Conservation (phyloP, 2,113 vertebrate genomes). For the Tetrax tetrax region DNA sequence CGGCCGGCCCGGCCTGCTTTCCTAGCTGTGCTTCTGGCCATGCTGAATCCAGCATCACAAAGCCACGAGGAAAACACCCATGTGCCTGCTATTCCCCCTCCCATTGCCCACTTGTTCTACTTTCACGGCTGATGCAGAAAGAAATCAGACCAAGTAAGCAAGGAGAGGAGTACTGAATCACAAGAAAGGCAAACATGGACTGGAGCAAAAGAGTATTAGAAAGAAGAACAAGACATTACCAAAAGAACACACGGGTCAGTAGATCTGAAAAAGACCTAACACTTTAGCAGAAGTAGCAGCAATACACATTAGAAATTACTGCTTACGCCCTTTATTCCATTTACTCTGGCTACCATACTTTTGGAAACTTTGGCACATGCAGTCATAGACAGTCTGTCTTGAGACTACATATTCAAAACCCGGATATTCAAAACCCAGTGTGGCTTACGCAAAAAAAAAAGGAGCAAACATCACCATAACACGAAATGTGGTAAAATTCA, state of each 20-base stretch:
- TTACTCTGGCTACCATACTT: not conserved
- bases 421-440: not conserved
- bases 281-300: not conserved
- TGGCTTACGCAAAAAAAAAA: not conserved
- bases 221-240: not conserved
- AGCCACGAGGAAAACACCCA: not conserved
- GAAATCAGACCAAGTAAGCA: not conserved
- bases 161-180: not conserved
- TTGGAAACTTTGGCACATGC: not conserved
- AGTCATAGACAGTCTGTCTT: not conserved
- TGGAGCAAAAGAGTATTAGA: not conserved
- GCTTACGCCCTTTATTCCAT: not conserved
- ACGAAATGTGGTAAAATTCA: not conserved
- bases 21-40: not conserved
- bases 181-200: not conserved
- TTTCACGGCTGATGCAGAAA: not conserved
- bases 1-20: not conserved
- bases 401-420: not conserved
- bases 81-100: accelerated
- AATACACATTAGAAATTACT: not conserved
- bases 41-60: not conserved
- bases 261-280: not conserved
- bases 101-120: not conserved
- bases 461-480: not conserved
- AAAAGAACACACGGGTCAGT: not conserved